Evolutionary conservation across 2,797 vertebrate species (phyloP), one percentile per base, ranked within the genome.

Genomic region (Tokudaia muenninki): DNA sequence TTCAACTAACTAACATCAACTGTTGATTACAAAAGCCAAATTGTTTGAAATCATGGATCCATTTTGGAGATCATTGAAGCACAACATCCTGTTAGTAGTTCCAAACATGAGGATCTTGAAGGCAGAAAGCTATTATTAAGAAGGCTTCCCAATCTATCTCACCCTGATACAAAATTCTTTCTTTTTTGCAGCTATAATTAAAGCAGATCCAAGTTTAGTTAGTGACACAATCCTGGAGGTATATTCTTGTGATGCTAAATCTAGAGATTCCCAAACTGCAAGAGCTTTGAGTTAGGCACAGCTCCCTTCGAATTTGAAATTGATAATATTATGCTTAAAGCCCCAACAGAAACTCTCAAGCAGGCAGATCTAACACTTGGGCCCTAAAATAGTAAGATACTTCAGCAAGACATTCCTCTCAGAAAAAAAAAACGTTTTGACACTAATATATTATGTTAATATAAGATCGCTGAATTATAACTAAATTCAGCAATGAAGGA

Each of bases 131-230:
- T 31, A 14, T 44, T 50, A 65, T 50, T 65, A 4, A 26, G 24
- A 19, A 44, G 6, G 3, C 19, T 8, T 47, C 0, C 9, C 7
- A 14, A 29, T 4, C 4, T 13, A 41, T 41, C 0, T 6, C n/a
- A 74, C 11, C 34, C n/a, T 21, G 24, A n/a, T 31, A 34, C 2
- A 70, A 24, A 67, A 10, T 47, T 57, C 26, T 26, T 26, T 52
- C 5, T 59, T 61, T 41, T 9, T 5, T 41, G 5, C 22, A 74
- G 22, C 0, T 41, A 2, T 70, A 55, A 17, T 26, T 74, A n/a
- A 88, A 74, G 50, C 11, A 57, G 67, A 41, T 26, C 34, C n/a
- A 41, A 55, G 13, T 14, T 52, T 72, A 88, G 34, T 37, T 14
- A n/a, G 16, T 31, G 24, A 41, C 31, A 74, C 13, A 29, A 6